phyloP scores from a whole-genome alignment of 35 echinoderm and acorn worm genomes.

The Stichopus chloronotus region DNA sequence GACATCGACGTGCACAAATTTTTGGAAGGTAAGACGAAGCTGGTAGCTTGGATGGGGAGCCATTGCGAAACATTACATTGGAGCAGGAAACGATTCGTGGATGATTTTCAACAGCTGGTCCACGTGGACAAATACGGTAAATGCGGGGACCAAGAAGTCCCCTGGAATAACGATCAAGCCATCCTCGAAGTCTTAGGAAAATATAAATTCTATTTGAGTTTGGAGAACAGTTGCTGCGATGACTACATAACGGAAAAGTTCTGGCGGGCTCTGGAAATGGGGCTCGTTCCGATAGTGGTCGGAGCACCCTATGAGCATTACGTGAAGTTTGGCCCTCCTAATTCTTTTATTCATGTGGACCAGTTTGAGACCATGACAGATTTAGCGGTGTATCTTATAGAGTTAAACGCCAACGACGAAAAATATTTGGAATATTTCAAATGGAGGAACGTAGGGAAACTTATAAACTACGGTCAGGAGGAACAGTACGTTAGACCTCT shows the following conservation, averaged over 20 bases:
- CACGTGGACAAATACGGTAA: conserved; percentile 65
- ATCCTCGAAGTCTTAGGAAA: conserved; percentile 24
- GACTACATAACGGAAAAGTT: conserved; percentile 81
- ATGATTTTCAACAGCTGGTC: conserved; percentile 48
- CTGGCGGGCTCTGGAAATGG: conserved; percentile 35
- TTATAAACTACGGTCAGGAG: conserved; percentile 11
- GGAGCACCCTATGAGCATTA: conserved; percentile 50
- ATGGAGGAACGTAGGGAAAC: conserved; percentile 32
- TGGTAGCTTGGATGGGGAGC: conserved; percentile 64
- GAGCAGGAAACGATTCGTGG: conserved; percentile 59
- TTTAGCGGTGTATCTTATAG: conserved; percentile 36
- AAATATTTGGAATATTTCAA: conserved; percentile 56
- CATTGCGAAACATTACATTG: conserved; percentile 63
- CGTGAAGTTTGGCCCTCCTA: conserved; percentile 27
- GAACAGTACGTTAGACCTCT: conserved; percentile 34
- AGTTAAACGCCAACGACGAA: conserved; percentile 41
- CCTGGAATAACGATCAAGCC: conserved; percentile 26
- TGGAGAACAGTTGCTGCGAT: conserved; percentile 70
- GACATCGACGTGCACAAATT: background rate
- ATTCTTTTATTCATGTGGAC: conserved; percentile 46
- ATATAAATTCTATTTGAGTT: conserved; percentile 64
- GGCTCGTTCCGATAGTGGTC: conserved; percentile 35
- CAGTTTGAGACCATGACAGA: conserved; percentile 38
- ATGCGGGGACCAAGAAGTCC: conserved; percentile 48
- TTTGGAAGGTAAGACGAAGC: conserved; percentile 2